Evolutionary conservation across 2,797 vertebrate genomes (phyloP).

Genomic region (Leptatherina wallacei): DNA sequence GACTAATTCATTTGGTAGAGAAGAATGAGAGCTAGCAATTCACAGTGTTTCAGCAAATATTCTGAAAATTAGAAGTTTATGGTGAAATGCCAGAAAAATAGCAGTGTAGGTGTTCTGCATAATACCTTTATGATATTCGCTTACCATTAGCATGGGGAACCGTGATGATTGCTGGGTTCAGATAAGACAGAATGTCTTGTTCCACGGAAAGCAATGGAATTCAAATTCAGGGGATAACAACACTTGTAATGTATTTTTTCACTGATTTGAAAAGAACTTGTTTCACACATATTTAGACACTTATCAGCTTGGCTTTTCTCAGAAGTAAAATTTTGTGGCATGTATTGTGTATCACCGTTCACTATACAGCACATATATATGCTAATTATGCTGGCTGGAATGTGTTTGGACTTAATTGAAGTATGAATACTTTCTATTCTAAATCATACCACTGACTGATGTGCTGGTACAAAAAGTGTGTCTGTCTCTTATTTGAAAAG

Average conservation of each 20-base stretch:
- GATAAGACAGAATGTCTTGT: conserved; percentile 4
- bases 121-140: conserved; percentile 31
- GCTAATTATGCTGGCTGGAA: neutral
- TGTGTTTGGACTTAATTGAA: neutral
- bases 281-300: neutral
- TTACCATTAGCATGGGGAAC: conserved; percentile 3
- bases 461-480: neutral
- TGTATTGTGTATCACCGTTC: no score
- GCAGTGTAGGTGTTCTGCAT: conserved; percentile 23
- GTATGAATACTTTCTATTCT: neutral
- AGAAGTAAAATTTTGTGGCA: neutral
- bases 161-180: conserved; percentile 14
- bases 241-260: neutral
- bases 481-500: neutral
- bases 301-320: neutral
- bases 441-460: neutral
- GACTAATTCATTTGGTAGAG: conserved; percentile 60
- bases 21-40: conserved; percentile 34
- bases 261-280: neutral
- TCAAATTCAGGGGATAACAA: conserved; percentile 14
- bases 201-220: conserved; percentile 8
- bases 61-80: conserved; percentile 41
- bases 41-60: conserved; percentile 41
- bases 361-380: no score
- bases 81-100: conserved; percentile 28